A percentile compares a stretch with the other conserved stretches of the same genome.
Conservation (phyloP, 2,113 vertebrate species). For the Excalfactoria chinensis region DNA sequence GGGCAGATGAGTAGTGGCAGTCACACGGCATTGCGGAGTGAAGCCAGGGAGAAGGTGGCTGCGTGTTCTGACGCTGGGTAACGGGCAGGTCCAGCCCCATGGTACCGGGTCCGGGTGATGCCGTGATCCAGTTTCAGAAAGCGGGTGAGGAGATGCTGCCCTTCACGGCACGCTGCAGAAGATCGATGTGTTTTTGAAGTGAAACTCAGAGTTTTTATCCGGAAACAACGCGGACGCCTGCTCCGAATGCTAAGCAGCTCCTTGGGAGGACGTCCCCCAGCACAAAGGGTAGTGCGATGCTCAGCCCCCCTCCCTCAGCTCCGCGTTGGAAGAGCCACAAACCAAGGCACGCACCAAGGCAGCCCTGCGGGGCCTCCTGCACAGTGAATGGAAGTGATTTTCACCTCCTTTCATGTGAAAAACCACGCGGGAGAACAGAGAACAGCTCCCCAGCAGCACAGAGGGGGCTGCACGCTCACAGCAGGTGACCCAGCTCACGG, state of each 20-base stretch:
- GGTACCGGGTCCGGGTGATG: background rate
- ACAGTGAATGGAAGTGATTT: conserved; percentile 47
- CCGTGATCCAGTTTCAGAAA: background rate
- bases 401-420: conserved; percentile 65
- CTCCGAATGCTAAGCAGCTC: conserved; percentile 60
- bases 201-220: conserved; percentile 23
- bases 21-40: background rate
- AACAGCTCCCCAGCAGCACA: background rate
- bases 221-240: background rate
- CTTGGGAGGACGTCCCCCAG: conserved; percentile 13
- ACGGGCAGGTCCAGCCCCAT: background rate
- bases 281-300: background rate
- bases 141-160: background rate
- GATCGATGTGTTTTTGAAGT: conserved; percentile 59
- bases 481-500: background rate
- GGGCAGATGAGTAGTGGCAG: background rate
- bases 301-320: background rate
- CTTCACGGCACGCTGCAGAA: conserved; percentile 34
- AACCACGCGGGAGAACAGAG: conserved; percentile 2
- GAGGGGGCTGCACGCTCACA: background rate
- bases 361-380: background rate
- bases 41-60: background rate
- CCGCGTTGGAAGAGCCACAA: too few relatives aligned
- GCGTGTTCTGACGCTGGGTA: background rate
- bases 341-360: too few relatives aligned